Evolutionary conservation across 35 echinoderm and acorn worm genomes (phyloP).

Genomic region (Patiria miniata): DNA sequence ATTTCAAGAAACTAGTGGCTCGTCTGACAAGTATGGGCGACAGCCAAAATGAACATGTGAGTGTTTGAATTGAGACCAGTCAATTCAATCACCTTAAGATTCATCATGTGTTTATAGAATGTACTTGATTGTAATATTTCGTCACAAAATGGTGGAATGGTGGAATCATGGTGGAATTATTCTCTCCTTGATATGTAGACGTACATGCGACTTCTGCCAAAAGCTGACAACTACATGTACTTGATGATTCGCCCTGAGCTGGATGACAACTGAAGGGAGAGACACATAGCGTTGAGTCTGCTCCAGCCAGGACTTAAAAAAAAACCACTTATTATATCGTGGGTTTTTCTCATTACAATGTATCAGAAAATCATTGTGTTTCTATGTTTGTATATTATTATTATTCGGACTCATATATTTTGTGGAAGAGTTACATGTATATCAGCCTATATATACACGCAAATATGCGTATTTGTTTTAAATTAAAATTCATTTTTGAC

Average conservation of each 20-base stretch:
- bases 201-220: neutral
- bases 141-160: neutral
- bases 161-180: neutral
- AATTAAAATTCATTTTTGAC: no score
- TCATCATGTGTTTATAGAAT: no score
- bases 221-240: neutral
- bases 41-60: neutral
- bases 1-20: neutral
- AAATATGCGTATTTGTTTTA: no score
- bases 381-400: neutral
- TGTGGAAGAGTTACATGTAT: neutral
- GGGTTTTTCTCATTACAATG: neutral
- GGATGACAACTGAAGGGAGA: slow-evolving; percentile 1
- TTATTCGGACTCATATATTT: neutral
- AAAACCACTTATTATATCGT: neutral
- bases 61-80: neutral
- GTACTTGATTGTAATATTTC: neutral
- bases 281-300: neutral
- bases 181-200: neutral
- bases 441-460: no score
- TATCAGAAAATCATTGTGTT: neutral
- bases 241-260: neutral
- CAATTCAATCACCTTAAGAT: neutral
- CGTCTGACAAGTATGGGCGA: neutral
- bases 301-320: neutral